phyloP scores from a whole-genome alignment of 1,140 invertebrate genomes.

The Apis cerana region DNA sequence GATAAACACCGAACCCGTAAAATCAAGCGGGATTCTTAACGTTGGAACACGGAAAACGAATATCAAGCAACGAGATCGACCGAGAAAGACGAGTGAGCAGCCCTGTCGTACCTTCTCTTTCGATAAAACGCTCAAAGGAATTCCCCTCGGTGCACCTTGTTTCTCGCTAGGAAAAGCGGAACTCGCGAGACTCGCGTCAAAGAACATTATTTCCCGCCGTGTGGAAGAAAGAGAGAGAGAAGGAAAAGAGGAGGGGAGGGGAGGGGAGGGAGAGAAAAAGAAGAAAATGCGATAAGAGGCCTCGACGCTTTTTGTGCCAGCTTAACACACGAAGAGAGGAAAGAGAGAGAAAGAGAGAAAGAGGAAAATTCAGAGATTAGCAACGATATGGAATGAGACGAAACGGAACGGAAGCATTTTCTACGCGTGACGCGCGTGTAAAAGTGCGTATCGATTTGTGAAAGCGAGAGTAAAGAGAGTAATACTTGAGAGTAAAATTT shows the following conservation, averaged over 20 bases:
- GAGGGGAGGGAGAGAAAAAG: not conserved
- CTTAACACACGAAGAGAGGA: not conserved
- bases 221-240: not conserved
- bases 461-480: conserved; percentile 30
- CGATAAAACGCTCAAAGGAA: conserved; percentile 14
- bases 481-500: too few relatives aligned
- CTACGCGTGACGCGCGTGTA: conserved; percentile 7
- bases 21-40: not conserved
- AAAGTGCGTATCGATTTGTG: conserved; percentile 39
- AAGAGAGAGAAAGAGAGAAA: not conserved
- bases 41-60: not conserved
- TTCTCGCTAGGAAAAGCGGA: conserved; percentile 1
- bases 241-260: not conserved
- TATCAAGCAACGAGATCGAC: conserved; percentile 31
- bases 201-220: conserved; percentile 21
- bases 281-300: conserved; percentile 15
- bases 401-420: conserved; percentile 13
- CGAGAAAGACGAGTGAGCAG: too few relatives aligned
- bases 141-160: conserved; percentile 6
- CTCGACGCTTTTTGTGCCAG: not conserved
- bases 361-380: not conserved
- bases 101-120: not conserved
- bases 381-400: not conserved
- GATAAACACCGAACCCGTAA: not conserved
- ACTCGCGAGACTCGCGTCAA: conserved; percentile 12